Base-by-base conservation (phyloP, 2,113 vertebrate genomes). In the Stictonetta naevosa region DNA sequence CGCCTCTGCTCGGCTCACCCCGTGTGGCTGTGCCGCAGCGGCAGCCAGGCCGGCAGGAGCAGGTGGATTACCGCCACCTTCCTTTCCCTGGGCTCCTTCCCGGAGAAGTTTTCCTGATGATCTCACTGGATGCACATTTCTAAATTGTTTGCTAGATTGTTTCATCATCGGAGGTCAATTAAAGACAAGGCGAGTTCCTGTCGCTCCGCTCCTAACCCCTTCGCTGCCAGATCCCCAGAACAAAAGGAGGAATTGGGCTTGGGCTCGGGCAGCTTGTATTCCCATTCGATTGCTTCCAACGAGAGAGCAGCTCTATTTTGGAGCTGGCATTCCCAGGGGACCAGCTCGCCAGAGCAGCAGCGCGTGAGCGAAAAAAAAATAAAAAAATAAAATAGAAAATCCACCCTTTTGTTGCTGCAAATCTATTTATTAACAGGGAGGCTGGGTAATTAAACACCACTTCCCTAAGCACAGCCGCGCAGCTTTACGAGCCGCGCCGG, bases 181-280 rank as follows among this genome's bases (percentile, higher is more conserved):
- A 96, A 94, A 97, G 82, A 93, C 92, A 94, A 93, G 92, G 92
- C 80, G 0, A 96, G 96, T 97, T 96, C 95, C 95, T 94, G 95
- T 95, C 71, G 9, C 90, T 48, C 67, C 10, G 7, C 75, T 95
- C 76, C 1, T 29, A 96, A 96, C 93, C 95, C 95, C 96, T 95
- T 96, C 95, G 0, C 92, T 97, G 92, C 83, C 90, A 81, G 95
- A 93, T 83, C 52, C 83, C 40, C 92, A 96, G 95, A 97, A 97
- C 96, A 97, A 97, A 97, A 62, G 86, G 92, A 97, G 95, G 96
- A 97, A 97, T 96, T 96, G 95, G 92, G 95, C 88, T 96, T 95
- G 93, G 95, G 93, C 92, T 96, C 42, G 2, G 86, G 44, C 95
- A 96, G 96, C 95, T 97, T 97, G 93, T 36, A 96, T 97, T 96